Conservation (phyloP, 2,113 vertebrate species). For the Clarias gariepinus region DNA sequence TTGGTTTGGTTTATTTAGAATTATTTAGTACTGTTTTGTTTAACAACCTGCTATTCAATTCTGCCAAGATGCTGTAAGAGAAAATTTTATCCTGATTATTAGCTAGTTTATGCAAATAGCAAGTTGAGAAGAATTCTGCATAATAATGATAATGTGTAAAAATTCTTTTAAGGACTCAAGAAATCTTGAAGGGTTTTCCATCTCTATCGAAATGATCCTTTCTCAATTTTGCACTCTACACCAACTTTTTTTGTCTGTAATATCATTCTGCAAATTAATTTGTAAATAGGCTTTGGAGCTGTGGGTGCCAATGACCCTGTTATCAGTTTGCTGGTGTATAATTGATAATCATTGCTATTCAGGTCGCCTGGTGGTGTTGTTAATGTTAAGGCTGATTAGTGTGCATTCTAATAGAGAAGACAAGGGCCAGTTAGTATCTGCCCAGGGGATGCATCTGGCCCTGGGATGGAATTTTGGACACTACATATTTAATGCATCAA, state of each 20-base stretch:
- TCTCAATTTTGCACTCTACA: background rate
- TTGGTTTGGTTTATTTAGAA: background rate
- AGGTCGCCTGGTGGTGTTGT: too few species aligned
- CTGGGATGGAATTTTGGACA: background rate
- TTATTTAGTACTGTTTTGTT: background rate
- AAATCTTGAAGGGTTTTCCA: background rate
- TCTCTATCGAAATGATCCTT: background rate
- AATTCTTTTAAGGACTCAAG: background rate
- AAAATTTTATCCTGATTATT: background rate
- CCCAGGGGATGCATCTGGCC: background rate
- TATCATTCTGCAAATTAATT: background rate
- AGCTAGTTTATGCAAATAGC: background rate
- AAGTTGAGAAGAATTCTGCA: background rate
- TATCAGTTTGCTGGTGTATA: too few species aligned
- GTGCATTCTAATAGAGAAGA: background rate
- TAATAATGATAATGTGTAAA: background rate
- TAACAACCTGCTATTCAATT: background rate
- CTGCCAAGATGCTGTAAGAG: background rate
- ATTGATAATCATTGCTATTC: too few species aligned
- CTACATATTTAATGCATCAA: background rate
- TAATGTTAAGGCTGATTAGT: too few species aligned
- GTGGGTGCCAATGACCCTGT: too few species aligned
- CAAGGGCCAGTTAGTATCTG: background rate
- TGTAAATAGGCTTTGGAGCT: too few species aligned
- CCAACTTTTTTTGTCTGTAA: background rate